Conservation (phyloP, 2,888 invertebrate species). For the Caenorhabditis sp. region DNA sequence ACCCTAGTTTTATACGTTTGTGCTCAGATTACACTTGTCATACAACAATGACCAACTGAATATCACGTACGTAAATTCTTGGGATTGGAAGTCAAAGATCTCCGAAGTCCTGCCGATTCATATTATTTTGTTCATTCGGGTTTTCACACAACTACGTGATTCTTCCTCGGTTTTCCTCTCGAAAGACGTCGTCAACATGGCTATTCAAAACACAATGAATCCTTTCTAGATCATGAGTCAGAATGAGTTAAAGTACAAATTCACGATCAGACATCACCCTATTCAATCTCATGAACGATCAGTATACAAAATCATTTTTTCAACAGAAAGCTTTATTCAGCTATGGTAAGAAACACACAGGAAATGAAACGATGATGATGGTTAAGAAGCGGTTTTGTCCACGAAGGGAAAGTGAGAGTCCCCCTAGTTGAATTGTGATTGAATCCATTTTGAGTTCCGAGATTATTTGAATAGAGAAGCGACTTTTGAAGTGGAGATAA, state of each 20-base stretch:
- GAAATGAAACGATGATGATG: neutral
- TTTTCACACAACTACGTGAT: constrained; percentile 24
- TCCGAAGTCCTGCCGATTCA: neutral
- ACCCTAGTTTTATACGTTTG: too few species aligned
- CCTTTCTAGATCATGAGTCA: constrained; percentile 35
- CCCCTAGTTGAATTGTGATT: neutral
- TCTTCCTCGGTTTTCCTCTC: neutral
- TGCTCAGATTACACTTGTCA: neutral
- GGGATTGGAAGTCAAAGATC: constrained; percentile 11
- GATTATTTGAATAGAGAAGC: neutral
- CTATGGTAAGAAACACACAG: constrained; percentile 4
- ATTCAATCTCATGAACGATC: neutral
- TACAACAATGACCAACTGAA: neutral
- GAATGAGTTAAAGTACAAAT: constrained; percentile 29
- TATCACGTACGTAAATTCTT: constrained; percentile 2
- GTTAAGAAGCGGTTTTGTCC: neutral
- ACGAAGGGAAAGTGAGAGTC: neutral
- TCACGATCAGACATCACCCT: constrained; percentile 13
- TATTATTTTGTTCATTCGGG: constrained; percentile 3
- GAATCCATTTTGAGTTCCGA: neutral
- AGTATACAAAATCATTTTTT: constrained; percentile 6
- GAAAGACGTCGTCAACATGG: constrained; percentile 3
- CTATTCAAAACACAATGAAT: constrained; percentile 41
- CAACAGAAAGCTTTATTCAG: constrained; percentile 36
- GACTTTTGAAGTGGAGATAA: neutral